Evolutionary conservation across 2,888 invertebrate genomes (phyloP).

Genomic region (Machimus rusticus): DNA sequence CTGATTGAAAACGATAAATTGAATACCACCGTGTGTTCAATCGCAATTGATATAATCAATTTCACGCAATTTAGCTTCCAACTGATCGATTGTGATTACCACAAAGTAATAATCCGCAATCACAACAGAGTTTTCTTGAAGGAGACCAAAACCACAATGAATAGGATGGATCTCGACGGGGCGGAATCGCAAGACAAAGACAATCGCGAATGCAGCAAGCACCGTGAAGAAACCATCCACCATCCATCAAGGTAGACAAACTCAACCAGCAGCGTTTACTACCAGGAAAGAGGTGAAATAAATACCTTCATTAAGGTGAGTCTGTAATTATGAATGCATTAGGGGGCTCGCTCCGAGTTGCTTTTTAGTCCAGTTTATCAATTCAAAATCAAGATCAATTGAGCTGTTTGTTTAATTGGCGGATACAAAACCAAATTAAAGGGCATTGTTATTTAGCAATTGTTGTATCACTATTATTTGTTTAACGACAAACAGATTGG

Average conservation of each 20-base stretch:
- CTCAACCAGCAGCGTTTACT: neutral
- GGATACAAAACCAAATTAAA: neutral
- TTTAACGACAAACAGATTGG: neutral
- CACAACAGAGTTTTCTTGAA: constrained; percentile 1
- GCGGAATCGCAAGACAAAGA: neutral
- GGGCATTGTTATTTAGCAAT: neutral
- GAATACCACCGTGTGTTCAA: neutral
- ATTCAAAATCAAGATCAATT: neutral
- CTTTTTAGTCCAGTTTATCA: neutral
- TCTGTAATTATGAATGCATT: constrained; percentile 11
- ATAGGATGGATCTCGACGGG: neutral
- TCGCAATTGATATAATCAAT: constrained; percentile 37
- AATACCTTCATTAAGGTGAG: constrained; percentile 3
- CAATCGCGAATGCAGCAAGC: neutral
- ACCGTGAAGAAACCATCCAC: neutral
- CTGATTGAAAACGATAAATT: constrained; percentile 20
- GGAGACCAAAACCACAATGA: constrained; percentile 21
- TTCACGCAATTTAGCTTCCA: constrained; percentile 41
- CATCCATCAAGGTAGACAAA: constrained; percentile 6
- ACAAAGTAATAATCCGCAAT: constrained; percentile 37
- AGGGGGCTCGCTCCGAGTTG: neutral
- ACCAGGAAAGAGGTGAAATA: neutral
- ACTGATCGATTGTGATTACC: constrained; percentile 38
- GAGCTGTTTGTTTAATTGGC: neutral
- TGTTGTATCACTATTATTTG: neutral